Base-by-base conservation (phyloP, 2,113 vertebrate species). In the Meriones unguiculatus region DNA sequence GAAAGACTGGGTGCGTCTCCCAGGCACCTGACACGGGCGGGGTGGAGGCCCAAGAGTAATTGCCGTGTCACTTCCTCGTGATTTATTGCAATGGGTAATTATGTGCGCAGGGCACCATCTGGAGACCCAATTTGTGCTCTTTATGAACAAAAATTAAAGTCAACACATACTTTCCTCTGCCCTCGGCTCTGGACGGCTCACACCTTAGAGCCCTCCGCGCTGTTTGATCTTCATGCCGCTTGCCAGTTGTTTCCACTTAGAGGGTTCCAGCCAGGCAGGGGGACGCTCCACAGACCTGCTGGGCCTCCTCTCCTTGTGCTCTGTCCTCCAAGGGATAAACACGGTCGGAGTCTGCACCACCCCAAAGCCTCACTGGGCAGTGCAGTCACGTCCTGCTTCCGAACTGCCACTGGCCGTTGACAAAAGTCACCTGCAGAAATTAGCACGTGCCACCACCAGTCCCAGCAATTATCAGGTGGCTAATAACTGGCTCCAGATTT, bases 61-160 rank as follows among this genome's bases (percentile, higher is more conserved):
- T 67, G 91, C 91, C 28, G 2, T 96, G 97, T 97, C 97, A 97
- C 54, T 95, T 52, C 91, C 77, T 65, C 46, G 95, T 97, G 97
- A 98, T 97, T 97, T 98, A 98, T 97, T 95, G 94, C 96, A 70
- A 76, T 65, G 87, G 25, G 90, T 97, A 97, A 95, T 97, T 96
- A 95, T 93, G 91, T 96, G 96, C 91, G 91, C 73, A 80, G 92
- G 94, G 96, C 95, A 97, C 96, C 97, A 97, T 98, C 96, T 98
- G 97, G 95, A 97, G 93, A 97, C 94, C 67, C 94, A 94, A 92
- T 95, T 87, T 90, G 94, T 67, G 82, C 52, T 84, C 77, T 95
- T 95, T 94, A 86, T 0, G 81, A 92, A 91, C 90, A 95, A 97
- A 97, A 93, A 92, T 97, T 84, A 93, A 96, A 94, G 90, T 87